Percentiles rank a stretch among this genome's conserved stretches.
These are phyloP conservation scores for Etia nguti DNA, from an alignment of 2,113 vertebrate genomes.

Conservation along the genomic window DNA sequence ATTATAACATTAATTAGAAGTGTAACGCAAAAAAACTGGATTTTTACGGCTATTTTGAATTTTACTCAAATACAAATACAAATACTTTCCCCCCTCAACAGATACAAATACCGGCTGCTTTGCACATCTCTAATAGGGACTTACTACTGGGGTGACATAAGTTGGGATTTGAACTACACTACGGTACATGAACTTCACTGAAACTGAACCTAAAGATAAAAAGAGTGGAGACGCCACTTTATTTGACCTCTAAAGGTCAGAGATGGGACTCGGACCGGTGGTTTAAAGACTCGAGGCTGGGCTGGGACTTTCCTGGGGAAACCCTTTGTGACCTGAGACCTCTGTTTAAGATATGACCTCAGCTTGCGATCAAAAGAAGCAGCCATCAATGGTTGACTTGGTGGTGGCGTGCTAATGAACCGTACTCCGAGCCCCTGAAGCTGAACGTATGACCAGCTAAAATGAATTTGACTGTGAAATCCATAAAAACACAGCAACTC, in stretches of 20 bases:
- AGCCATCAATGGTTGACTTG: neutral
- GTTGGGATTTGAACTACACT: neutral
- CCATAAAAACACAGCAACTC: neutral
- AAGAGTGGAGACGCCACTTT: neutral
- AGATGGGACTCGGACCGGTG: neutral
- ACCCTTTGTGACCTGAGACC: neutral
- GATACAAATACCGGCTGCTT: too few species aligned
- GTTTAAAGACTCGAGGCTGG: neutral
- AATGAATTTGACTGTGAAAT: neutral
- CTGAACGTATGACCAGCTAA: neutral
- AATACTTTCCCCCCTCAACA: too few species aligned
- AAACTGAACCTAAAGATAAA: neutral
- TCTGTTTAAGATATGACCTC: neutral
- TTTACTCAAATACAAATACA: too few species aligned
- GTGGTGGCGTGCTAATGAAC: neutral
- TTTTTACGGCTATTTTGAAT: too few species aligned
- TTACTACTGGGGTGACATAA: neutral
- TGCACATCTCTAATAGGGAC: too few species aligned
- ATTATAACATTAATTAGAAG: too few species aligned
- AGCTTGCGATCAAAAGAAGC: fast-evolving
- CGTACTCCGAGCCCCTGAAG: fast-evolving
- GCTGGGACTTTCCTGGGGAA: fast-evolving
- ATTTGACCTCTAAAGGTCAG: neutral
- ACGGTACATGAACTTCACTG: neutral
- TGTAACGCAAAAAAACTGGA: too few species aligned